Evolutionary conservation across 2,888 invertebrate species (phyloP), one percentile per base, ranked within the genome.

Genomic region (Drosophila buzzatii): DNA sequence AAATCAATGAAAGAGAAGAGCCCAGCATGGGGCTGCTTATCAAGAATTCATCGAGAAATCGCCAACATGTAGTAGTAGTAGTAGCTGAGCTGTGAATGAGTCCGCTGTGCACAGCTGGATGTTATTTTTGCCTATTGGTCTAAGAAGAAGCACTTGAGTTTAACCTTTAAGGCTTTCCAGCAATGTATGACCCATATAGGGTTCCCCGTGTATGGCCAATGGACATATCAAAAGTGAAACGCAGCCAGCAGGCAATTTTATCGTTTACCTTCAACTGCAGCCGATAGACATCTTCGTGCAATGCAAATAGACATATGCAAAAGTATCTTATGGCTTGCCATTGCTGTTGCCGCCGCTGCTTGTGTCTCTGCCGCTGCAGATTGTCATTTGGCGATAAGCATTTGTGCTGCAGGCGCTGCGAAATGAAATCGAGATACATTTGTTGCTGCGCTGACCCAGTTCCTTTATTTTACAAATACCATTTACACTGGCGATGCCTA

Each of bases 351-450:
- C n/a, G 47, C 47, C 27, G 27, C 47, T 27, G 52, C 31, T 10
- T 4, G 9, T 31, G 47, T 9, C 6, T 10, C 7, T 49, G 52
- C 52, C 14, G 37, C 16, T 53, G 52, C 55, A 37, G 90, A 90
- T 86, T 82, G 85, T 76, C 85, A 86, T 82, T 88, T 85, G 47
- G 70, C 63, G 85, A 86, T 86, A 86, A 82, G 76, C 52, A 16
- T n/a, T 10, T n/a, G 39, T 31, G 69, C 87, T 70, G 79, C 58
- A 68, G 73, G 80, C 80, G 57, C 81, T 82, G 74, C 76, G 63
- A 76, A 85, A 88, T 89, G 76, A 81, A 86, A 86, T 86, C 90
- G 76, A 86, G 90, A 90, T 86, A 90, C 86, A 81, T 86, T 89
- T 86, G 90, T 90, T 45, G 41, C 66, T 63, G 44, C 66, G 62